These are phyloP conservation scores for Xyrauchen texanus DNA, from an alignment of 2,113 vertebrate genomes.

Conservation along the genomic window DNA sequence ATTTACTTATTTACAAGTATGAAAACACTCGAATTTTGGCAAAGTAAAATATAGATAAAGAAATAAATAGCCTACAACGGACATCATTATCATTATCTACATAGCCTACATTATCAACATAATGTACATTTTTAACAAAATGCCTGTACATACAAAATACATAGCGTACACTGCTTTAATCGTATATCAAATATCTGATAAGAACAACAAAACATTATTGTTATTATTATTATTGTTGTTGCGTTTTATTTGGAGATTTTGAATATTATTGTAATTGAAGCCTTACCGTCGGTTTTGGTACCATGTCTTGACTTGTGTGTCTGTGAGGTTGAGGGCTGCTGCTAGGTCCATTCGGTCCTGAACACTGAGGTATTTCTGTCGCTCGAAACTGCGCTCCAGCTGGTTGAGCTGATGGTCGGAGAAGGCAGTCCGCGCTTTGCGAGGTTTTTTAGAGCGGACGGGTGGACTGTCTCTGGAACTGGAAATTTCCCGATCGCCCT, in stretches of 20 bases:
- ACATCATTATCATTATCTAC: no score
- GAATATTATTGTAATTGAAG: neutral
- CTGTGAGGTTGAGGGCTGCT: slow-evolving; percentile 91
- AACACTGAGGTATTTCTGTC: slow-evolving; percentile 97
- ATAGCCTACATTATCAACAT: no score
- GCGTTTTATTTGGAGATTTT: slow-evolving; percentile 11
- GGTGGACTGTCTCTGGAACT: slow-evolving; percentile 96
- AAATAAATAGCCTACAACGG: no score
- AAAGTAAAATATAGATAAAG: no score
- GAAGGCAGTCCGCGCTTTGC: slow-evolving; percentile 95
- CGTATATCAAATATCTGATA: neutral
- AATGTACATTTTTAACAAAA: neutral
- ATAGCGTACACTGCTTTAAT: neutral
- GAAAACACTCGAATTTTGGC: no score
- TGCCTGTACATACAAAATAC: neutral
- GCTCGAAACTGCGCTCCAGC: slow-evolving; percentile 95
- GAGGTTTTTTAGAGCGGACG: slow-evolving; percentile 92
- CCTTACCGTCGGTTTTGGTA: slow-evolving; percentile 91
- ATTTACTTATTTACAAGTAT: no score
- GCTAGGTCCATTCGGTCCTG: slow-evolving; percentile 99
- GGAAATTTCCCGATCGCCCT: slow-evolving; percentile 93
- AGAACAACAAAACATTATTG: neutral
- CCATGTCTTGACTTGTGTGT: slow-evolving; percentile 96
- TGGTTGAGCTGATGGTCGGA: slow-evolving; percentile 98
- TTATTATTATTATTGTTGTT: slow-evolving; percentile 11